Conservation (phyloP, 1,140 invertebrate species). For the Hetaerina americana region DNA sequence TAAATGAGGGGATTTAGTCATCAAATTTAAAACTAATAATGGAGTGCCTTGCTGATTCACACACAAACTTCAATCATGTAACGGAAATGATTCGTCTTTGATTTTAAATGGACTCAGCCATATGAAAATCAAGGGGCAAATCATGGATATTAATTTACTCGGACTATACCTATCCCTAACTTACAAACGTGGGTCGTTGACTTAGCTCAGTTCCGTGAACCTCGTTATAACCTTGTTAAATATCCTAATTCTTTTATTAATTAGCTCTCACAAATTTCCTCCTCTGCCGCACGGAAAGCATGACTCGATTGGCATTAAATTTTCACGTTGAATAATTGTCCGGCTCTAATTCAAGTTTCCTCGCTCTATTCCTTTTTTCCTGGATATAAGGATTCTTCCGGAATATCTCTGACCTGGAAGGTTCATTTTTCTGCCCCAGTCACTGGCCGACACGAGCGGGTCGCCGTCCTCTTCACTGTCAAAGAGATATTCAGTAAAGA, state of each 20-base stretch:
- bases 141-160: too few relatives aligned
- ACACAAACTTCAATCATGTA: too few relatives aligned
- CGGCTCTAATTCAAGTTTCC: not conserved
- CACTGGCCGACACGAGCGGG: not conserved
- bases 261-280: not conserved
- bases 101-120: too few relatives aligned
- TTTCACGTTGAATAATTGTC: not conserved
- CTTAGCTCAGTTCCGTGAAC: not conserved
- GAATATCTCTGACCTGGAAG: not conserved
- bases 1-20: too few relatives aligned
- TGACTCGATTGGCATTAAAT: not conserved
- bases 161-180: too few relatives aligned
- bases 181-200: too few relatives aligned
- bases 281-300: not conserved
- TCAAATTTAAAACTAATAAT: too few relatives aligned
- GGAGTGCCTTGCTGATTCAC: too few relatives aligned
- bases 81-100: too few relatives aligned
- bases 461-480: not conserved
- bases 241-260: not conserved
- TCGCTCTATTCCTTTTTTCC: not conserved
- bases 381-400: not conserved
- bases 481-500: not conserved
- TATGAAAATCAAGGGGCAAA: too few relatives aligned
- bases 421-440: not conserved
- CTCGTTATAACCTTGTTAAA: not conserved